Conservation (phyloP, 2,113 vertebrate genomes). For the Pandion haliaetus region DNA sequence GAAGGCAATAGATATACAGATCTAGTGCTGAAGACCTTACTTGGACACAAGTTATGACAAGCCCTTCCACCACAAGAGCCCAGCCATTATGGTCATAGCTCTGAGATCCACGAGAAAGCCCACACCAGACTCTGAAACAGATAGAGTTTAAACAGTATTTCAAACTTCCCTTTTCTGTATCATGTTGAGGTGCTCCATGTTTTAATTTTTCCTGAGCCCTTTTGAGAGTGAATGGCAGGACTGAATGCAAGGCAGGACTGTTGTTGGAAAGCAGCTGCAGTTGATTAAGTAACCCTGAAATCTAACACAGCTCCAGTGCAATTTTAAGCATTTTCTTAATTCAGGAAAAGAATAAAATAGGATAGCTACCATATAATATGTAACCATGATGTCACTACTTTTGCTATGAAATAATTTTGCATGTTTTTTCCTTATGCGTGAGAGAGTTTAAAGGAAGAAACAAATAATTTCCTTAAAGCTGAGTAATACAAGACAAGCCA, state of each 20-base stretch:
- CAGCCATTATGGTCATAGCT: background rate
- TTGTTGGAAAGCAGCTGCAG: background rate
- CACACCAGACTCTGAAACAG: background rate
- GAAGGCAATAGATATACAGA: background rate
- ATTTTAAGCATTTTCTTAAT: background rate
- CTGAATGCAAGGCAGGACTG: background rate
- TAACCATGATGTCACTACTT: background rate
- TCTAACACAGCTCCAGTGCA: background rate
- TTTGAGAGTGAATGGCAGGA: background rate
- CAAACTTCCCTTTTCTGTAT: background rate
- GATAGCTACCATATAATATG: background rate
- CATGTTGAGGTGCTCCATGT: rapidly evolving
- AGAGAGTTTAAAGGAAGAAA: background rate
- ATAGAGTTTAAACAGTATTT: background rate
- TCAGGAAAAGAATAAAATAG: background rate
- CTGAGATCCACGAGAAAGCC: background rate
- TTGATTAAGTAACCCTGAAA: background rate
- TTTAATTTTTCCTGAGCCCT: background rate
- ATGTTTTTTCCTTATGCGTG: background rate
- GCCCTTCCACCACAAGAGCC: background rate
- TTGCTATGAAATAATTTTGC: background rate
- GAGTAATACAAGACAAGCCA: background rate
- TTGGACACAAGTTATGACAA: background rate
- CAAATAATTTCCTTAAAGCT: background rate
- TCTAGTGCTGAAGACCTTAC: background rate